Evolutionary conservation across 2,888 invertebrate genomes (phyloP), one percentile per base, ranked within the genome.

Genomic region (Timandra comae): DNA sequence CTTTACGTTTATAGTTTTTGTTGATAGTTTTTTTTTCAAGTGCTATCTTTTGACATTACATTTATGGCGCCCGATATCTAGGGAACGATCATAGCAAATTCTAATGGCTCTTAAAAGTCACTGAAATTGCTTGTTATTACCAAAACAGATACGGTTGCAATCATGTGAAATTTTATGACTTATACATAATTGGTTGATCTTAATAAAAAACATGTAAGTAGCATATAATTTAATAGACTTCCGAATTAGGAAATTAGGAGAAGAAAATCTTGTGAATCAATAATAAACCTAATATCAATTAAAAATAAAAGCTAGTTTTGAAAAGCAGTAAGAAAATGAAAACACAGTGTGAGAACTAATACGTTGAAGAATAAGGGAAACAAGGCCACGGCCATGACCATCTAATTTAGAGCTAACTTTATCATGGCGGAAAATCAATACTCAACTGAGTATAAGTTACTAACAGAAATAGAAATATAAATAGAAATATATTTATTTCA

Each of bases 1-100:
- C 63, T 77, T 71, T 52, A 63, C 61, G 54, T 70, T 64, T 64
- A 72, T 71, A 63, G 71, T 82, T 82, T 84, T 84, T 82, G 79
- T 72, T 70, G 67, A 66, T 72, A 70, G 67, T 81, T 80, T 81
- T 74, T 73, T 70, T 58, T 63, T 70, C 59, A 61, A 72, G 68
- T 69, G 74, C 75, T 76, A 81, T 80, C 77, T 71, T 58, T 58
- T 68, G 59, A 75, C 75, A 78, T 84, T 77, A 74, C 70, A 65
- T 77, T 82, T 67, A 82, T 69, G 77, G 76, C 72, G 70, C 68
- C 67, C 63, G 57, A 63, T 78, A 77, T 77, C 73, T 71, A 41
- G 51, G 53, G 53, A 71, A 62, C 56, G 65, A 78, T 80, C 77
- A 73, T 72, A 60, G 75, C 79, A 68, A 81, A 82, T 80, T 75